Evolutionary conservation across 2,888 invertebrate genomes (phyloP).

Genomic region (Eristalinus sepulchralis): DNA sequence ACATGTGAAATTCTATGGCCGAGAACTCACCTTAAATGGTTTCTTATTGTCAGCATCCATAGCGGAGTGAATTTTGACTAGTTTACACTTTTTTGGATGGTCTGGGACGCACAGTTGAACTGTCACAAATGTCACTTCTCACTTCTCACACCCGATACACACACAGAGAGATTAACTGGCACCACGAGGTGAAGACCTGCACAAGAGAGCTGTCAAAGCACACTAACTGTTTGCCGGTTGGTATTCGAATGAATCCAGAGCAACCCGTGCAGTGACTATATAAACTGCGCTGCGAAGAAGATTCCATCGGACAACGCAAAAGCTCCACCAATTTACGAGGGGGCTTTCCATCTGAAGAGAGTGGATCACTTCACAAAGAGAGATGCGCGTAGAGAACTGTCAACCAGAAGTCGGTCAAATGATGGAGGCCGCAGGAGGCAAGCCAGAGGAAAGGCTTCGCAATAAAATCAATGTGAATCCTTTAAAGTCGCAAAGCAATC

Average conservation of each 20-base stretch:
- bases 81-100: too few relatives aligned
- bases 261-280: conserved; percentile 45
- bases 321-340: conserved; percentile 6
- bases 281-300: conserved; percentile 62
- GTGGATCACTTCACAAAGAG: background rate
- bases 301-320: background rate
- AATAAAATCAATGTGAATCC: conserved; percentile 60
- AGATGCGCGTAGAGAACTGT: background rate
- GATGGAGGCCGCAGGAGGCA: background rate
- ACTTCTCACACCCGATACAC: conserved; percentile 7
- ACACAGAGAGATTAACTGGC: conserved; percentile 36
- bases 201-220: conserved; percentile 35
- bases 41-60: conserved; percentile 74
- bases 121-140: conserved; percentile 40
- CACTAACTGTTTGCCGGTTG: conserved; percentile 71
- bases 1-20: background rate
- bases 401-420: background rate
- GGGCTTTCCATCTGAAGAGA: too few relatives aligned
- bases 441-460: background rate
- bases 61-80: conserved; percentile 33
- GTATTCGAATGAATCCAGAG: conserved; percentile 70
- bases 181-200: conserved; percentile 53
- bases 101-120: conserved; percentile 15
- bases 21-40: conserved; percentile 74
- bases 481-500: conserved; percentile 47